A percentile compares a stretch with the other conserved stretches of the same genome.
phyloP scores from a whole-genome alignment of 1,140 invertebrate genomes.

The Eupristina koningsbergeri region DNA sequence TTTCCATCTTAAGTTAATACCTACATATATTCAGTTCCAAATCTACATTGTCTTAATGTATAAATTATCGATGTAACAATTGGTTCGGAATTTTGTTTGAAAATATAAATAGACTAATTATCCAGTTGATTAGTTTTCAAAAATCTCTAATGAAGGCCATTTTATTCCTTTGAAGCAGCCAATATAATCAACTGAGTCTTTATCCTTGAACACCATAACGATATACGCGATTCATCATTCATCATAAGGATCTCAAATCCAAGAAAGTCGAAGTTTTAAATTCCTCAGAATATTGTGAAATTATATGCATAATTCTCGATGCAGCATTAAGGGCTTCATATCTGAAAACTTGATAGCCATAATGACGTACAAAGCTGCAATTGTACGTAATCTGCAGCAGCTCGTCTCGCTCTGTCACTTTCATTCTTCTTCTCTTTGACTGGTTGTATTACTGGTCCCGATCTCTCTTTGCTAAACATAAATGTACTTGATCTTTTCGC shows the following conservation, averaged over 20 bases:
- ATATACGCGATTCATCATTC: too few relatives aligned
- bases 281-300: background rate
- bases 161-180: background rate
- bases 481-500: conserved; percentile 27
- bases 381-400: background rate
- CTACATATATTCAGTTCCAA: background rate
- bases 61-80: background rate
- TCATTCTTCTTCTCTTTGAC: background rate
- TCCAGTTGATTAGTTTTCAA: background rate
- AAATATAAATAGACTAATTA: background rate
- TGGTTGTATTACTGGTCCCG: background rate
- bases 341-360: background rate
- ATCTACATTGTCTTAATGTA: background rate
- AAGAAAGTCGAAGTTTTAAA: conserved; percentile 5
- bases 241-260: too few relatives aligned
- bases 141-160: background rate
- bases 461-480: conserved; percentile 18
- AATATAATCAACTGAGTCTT: background rate
- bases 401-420: background rate
- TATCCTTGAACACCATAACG: too few relatives aligned
- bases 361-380: conserved; percentile 9
- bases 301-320: background rate
- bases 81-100: background rate
- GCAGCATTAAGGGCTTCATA: conserved; percentile 32
- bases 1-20: background rate